These are phyloP conservation scores for Zeuzera pyrina DNA, from an alignment of 2,888 invertebrate species.

Conservation along the genomic window DNA sequence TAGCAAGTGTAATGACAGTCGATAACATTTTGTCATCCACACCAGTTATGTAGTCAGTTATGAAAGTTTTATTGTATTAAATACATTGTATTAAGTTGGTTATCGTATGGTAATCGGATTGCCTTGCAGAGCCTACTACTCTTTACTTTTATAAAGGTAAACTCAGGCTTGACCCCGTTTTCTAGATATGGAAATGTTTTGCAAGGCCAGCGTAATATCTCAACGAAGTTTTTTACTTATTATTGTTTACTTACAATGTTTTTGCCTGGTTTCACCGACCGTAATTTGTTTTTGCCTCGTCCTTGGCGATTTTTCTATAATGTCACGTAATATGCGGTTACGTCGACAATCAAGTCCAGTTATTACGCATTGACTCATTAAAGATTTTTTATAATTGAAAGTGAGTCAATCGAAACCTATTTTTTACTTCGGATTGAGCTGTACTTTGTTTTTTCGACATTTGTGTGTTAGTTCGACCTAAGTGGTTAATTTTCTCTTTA, in stretches of 20 bases:
- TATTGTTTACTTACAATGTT: neutral
- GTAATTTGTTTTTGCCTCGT: conserved; percentile 16
- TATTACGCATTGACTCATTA: too few species aligned
- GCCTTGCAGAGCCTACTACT: conserved; percentile 34
- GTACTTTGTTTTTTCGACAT: too few species aligned
- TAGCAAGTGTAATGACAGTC: too few species aligned
- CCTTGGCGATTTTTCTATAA: conserved; percentile 17
- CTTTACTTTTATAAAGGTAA: conserved; percentile 40
- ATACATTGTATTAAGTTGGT: conserved; percentile 18
- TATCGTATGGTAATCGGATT: conserved; percentile 44
- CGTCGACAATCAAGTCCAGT: too few species aligned
- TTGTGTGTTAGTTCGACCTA: too few species aligned
- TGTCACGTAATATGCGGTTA: neutral
- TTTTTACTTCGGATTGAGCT: too few species aligned
- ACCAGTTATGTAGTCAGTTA: too few species aligned
- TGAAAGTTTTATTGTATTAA: neutral
- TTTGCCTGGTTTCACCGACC: conserved; percentile 13
- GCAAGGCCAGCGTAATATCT: conserved; percentile 32
- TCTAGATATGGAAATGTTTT: conserved; percentile 61
- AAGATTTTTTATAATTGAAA: too few species aligned
- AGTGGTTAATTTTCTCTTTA: too few species aligned
- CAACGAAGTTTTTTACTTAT: neutral
- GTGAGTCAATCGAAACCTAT: too few species aligned
- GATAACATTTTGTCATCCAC: too few species aligned
- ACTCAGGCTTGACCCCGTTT: conserved; percentile 51